Evolutionary conservation across 1,140 invertebrate genomes (phyloP).

Genomic region (Leptinotarsa lineolata): DNA sequence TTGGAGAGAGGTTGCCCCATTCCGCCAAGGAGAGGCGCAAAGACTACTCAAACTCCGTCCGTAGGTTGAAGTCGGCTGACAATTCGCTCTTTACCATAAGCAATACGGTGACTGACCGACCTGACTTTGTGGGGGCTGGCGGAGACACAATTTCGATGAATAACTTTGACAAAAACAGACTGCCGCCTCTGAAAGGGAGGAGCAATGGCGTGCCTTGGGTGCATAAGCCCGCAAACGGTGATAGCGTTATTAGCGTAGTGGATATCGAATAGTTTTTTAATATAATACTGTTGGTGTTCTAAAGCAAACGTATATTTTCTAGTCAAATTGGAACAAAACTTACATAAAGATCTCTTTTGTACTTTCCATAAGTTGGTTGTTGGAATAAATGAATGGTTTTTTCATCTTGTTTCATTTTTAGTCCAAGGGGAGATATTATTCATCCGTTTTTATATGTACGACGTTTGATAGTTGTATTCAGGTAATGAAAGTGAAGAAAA

Average conservation of each 20-base stretch:
- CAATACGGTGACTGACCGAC: slow-evolving; percentile 15
- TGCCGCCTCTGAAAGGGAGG: slow-evolving; percentile 25
- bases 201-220: slow-evolving; percentile 32
- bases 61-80: slow-evolving; percentile 45
- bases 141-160: slow-evolving; percentile 22
- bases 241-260: slow-evolving; percentile 42
- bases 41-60: slow-evolving; percentile 12
- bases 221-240: slow-evolving; percentile 32
- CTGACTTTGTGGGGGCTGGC: slow-evolving; percentile 27
- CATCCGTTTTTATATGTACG: too few species aligned
- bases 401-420: background rate
- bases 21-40: slow-evolving; percentile 37
- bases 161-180: slow-evolving; percentile 30
- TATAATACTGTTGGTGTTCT: background rate
- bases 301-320: slow-evolving; percentile 10
- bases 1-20: slow-evolving; percentile 33
- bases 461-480: too few species aligned
- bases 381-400: background rate
- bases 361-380: background rate
- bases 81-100: slow-evolving; percentile 39
- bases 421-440: background rate
- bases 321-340: background rate
- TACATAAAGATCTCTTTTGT: slow-evolving; percentile 19
- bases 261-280: slow-evolving; percentile 35
- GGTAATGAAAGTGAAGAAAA: too few species aligned